Evolutionary conservation across 2,888 invertebrate genomes (phyloP).

Genomic region (Amphipyra tragopoginis): DNA sequence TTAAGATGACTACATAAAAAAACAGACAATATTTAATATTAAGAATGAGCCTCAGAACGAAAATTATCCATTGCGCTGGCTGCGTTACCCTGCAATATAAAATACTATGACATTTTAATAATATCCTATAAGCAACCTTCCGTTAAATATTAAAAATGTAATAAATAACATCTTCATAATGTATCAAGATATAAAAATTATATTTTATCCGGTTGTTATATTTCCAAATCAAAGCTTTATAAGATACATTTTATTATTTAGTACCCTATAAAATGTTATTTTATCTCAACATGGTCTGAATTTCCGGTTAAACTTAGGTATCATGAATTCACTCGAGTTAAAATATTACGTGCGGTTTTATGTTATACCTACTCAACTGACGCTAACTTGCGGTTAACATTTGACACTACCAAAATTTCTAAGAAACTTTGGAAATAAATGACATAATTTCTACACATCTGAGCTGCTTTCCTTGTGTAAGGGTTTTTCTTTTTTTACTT

Average conservation of each 20-base stretch:
- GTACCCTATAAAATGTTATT: slow-evolving; percentile 31
- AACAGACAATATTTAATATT: too few species aligned
- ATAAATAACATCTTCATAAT: slow-evolving; percentile 19
- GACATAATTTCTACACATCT: slow-evolving; percentile 15
- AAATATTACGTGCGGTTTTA: slow-evolving; percentile 49
- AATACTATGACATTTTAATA: slow-evolving; percentile 9
- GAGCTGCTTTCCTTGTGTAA: slow-evolving; percentile 31
- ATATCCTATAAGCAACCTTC: slow-evolving; percentile 16
- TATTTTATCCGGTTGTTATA: slow-evolving; percentile 17
- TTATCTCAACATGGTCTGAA: slow-evolving; percentile 38
- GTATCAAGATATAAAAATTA: slow-evolving; percentile 13
- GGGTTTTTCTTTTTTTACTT: slow-evolving; percentile 7
- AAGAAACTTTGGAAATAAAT: slow-evolving; percentile 33
- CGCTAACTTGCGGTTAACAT: slow-evolving; percentile 45
- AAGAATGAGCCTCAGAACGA: too few species aligned
- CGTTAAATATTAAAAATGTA: slow-evolving; percentile 8
- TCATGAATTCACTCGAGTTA: slow-evolving; percentile 35
- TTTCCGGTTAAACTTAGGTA: slow-evolving; percentile 40
- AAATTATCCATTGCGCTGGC: too few species aligned
- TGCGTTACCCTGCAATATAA: too few species aligned
- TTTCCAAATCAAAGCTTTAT: slow-evolving; percentile 20
- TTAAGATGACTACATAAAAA: too few species aligned
- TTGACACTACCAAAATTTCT: slow-evolving; percentile 35
- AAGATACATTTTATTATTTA: slow-evolving; percentile 30
- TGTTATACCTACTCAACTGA: slow-evolving; percentile 19